phyloP scores from a whole-genome alignment of 1,140 invertebrate species.

The Neodiprion lecontei region DNA sequence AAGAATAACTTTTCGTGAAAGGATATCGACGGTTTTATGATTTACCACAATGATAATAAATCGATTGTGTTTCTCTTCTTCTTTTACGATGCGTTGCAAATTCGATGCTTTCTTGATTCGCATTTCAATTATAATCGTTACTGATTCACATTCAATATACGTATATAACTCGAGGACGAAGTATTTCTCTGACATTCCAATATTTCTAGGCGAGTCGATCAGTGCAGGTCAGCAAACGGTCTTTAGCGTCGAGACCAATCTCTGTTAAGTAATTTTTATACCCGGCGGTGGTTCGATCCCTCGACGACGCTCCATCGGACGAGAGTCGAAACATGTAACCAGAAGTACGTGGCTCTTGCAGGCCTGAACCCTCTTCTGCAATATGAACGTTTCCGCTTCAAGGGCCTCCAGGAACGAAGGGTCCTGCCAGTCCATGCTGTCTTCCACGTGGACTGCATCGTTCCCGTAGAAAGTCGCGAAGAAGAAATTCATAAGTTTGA shows the following conservation, averaged over 20 bases:
- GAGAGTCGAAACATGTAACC: slow-evolving; percentile 64
- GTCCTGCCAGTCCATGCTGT: slow-evolving; percentile 63
- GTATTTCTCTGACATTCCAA: neutral
- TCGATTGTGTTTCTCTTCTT: neutral
- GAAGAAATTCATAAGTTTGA: too few species aligned
- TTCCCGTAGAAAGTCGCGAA: neutral
- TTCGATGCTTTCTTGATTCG: too few species aligned
- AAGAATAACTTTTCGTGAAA: neutral
- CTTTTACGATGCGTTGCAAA: neutral
- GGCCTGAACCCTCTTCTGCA: slow-evolving; percentile 65
- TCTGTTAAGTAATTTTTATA: slow-evolving; percentile 50
- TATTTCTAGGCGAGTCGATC: slow-evolving; percentile 4
- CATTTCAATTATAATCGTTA: too few species aligned
- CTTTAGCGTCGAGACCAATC: slow-evolving; percentile 46
- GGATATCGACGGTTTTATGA: neutral
- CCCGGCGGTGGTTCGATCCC: slow-evolving; percentile 34
- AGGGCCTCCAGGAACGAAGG: slow-evolving; percentile 65
- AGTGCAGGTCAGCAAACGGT: slow-evolving; percentile 48
- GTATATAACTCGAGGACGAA: neutral
- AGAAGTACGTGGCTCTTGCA: slow-evolving; percentile 66
- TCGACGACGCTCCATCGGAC: slow-evolving; percentile 35
- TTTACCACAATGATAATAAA: neutral
- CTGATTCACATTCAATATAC: neutral
- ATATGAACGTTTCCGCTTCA: slow-evolving; percentile 63
- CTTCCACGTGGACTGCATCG: slow-evolving; percentile 63